Evolutionary conservation across 1,140 invertebrate species (phyloP).

Genomic region (Galleria mellonella): DNA sequence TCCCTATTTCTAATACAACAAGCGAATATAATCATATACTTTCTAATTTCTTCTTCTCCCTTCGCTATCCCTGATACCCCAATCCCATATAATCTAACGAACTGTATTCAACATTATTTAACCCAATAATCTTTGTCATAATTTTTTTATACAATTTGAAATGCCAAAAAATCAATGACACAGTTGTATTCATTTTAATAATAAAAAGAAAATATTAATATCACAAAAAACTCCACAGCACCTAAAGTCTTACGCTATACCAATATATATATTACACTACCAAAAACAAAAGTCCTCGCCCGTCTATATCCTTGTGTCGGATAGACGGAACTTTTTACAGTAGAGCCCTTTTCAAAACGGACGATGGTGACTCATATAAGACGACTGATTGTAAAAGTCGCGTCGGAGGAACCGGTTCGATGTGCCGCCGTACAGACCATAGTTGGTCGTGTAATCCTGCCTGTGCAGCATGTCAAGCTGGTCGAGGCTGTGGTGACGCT

Average conservation of each 20-base stretch:
- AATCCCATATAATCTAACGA: too few species aligned
- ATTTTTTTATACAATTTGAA: too few species aligned
- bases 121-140: too few species aligned
- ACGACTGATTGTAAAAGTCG: constrained; percentile 47
- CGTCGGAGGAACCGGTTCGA: constrained; percentile 37
- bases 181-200: too few species aligned
- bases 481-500: constrained; percentile 64
- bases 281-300: constrained; percentile 30
- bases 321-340: constrained; percentile 65
- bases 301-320: constrained; percentile 59
- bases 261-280: constrained; percentile 28
- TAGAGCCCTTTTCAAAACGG: constrained; percentile 71
- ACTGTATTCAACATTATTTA: too few species aligned
- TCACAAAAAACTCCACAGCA: constrained; percentile 15
- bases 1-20: too few species aligned
- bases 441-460: constrained; percentile 41
- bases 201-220: neutral
- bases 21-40: too few species aligned
- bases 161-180: too few species aligned
- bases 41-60: too few species aligned
- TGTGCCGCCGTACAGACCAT: constrained; percentile 28
- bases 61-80: too few species aligned
- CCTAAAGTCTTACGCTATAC: constrained; percentile 19
- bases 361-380: constrained; percentile 56
- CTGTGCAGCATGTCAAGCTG: constrained; percentile 63